Base-by-base conservation (phyloP, 2,113 vertebrate species). In the Geothlypis trichas region DNA sequence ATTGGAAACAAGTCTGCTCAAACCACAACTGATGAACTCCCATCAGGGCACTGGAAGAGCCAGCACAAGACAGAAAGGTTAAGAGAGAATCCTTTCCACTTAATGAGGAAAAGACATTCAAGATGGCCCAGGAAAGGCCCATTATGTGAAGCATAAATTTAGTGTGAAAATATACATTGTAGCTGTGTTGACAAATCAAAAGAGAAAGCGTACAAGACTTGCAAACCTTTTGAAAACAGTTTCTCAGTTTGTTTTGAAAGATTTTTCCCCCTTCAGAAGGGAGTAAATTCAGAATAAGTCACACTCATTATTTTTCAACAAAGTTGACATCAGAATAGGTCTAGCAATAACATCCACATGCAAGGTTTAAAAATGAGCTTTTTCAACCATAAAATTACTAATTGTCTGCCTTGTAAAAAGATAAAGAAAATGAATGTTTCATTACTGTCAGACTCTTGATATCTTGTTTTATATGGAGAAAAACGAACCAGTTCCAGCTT, bases 371-470 rank as follows among this genome's bases (percentile, higher is more conserved):
- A 98, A 98, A 95, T 47, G 94, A 97, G 90, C 42, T 97, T 98
- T 97, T 96, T 97, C 97, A 97, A 97, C 95, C 97, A 93, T 98
- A 98, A 97, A 97, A 98, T 98, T 97, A 96, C 97, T 97, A 98
- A 98, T 97, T 98, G 97, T 96, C 97, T 98, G 96, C 93, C 96
- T 98, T 98, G 97, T 97, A 97, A 96, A 97, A 97, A 97, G 96
- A 98, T 98, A 98, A 98, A 97, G 96, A 96, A 97, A 97, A 97
- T 91, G 82, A 98, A 98, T 97, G 97, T 95, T 97, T 97, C 97
- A 97, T 97, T 98, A 97, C 94, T 97, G 95, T 97, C 97, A 97
- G 90, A 82, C 80, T 97, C 79, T 96, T 44, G 39, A 96, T 97
- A 97, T 96, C 91, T 97, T 97, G 87, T 97, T 98, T 97, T 97